Conservation (phyloP, 2,888 invertebrate species). For the Xestia xanthographa region DNA sequence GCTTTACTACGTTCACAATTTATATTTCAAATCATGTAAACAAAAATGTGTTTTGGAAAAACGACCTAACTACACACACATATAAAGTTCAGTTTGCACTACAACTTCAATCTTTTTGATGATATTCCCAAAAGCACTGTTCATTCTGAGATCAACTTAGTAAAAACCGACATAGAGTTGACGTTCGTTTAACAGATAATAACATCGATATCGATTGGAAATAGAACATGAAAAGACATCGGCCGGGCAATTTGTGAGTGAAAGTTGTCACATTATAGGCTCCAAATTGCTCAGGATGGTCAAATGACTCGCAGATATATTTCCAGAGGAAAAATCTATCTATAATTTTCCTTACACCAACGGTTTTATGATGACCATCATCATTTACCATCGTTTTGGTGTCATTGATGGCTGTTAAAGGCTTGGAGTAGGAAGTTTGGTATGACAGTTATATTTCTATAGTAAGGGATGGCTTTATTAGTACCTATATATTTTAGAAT, state of each 20-base stretch:
- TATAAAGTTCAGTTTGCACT: neutral
- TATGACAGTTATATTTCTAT: neutral
- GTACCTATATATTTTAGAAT: neutral
- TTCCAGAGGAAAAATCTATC: constrained; percentile 68
- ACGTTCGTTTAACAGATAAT: neutral
- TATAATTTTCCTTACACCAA: constrained; percentile 57
- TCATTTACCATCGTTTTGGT: constrained; percentile 43
- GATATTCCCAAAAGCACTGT: neutral
- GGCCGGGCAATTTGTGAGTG: constrained; percentile 71
- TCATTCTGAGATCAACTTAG: neutral
- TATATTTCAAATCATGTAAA: neutral
- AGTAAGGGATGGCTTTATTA: neutral
- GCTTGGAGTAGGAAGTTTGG: constrained; percentile 17
- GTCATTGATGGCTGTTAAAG: constrained; percentile 33
- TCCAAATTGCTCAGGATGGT: constrained; percentile 74
- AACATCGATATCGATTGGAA: constrained; percentile 1
- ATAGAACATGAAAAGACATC: constrained; percentile 24
- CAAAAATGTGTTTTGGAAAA: neutral
- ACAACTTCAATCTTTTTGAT: neutral
- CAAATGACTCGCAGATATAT: constrained; percentile 70
- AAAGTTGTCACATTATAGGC: constrained; percentile 75
- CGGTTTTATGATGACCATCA: constrained; percentile 57
- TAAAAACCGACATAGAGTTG: neutral
- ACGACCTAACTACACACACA: neutral
- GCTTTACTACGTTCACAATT: constrained; percentile 12